Evolutionary conservation across 2,888 invertebrate genomes (phyloP), one percentile per base, ranked within the genome.

Genomic region (Dynastes hyllus): DNA sequence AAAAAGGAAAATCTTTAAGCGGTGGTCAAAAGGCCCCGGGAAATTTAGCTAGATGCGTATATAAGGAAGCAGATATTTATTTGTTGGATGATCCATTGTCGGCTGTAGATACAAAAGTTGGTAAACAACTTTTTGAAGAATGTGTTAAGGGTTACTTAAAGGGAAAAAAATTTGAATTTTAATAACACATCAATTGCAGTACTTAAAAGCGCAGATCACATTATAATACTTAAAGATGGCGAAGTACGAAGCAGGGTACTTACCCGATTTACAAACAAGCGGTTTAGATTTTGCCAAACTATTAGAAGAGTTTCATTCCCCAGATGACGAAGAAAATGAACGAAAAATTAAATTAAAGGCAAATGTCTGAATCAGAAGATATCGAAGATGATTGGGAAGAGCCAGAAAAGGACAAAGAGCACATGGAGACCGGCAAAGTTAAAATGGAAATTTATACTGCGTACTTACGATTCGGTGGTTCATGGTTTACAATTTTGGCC

Each of bases 1-100:
- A 97, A 86, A 91, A 95, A 67, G 97, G 97, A 11, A 92, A 94
- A 0, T 93, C 94, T 4, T 89, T 97, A 11, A 96, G 95, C 58
- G 96, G 96, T 8, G 96, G 96, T 8, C 96, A 97, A 89, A 92
- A 93, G 86, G 96, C 96, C 1, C 91, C 97, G 81, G 92, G 97
- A 32, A 95, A 95, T 87, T 90, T 97, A 58, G 95, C 95, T 0
- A 90, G 96, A 84, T 93, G 95, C 1, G 90, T 96, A 66, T 96
- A 96, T 85, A 92, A 92, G 84, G 91, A 94, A 82, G 95, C 95
- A 0, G 96, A 96, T 84, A 91, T 96, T 58, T 96, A 95, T 85
- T 89, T 96, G 63, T 87, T 96, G 67, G 96, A 96, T 84, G 96
- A 96, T 87, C 96, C 96, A 0, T 88, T 96, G 32, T 95, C 95